phyloP scores from a whole-genome alignment of 1,140 invertebrate species.

The Episyrphus balteatus region DNA sequence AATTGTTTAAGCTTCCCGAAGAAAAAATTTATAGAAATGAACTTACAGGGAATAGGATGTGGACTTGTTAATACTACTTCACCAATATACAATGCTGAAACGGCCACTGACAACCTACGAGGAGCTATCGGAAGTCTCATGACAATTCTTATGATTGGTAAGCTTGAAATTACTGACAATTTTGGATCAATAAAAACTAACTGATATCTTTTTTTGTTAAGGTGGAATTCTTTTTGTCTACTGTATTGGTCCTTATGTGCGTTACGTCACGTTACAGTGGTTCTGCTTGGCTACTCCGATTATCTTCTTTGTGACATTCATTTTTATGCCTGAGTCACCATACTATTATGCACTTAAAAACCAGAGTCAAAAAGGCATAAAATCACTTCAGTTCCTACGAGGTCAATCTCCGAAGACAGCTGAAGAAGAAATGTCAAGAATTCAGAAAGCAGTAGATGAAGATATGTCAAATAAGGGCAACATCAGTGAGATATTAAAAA shows the following conservation, averaged over 20 bases:
- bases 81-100: constrained; percentile 77
- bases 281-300: constrained; percentile 47
- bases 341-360: constrained; percentile 52
- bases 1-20: too few species aligned
- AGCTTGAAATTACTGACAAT: not conserved
- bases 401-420: constrained; percentile 46
- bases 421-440: constrained; percentile 48
- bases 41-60: too few species aligned
- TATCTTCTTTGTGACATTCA: constrained; percentile 52
- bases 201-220: constrained; percentile 36
- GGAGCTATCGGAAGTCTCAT: constrained; percentile 65
- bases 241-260: constrained; percentile 50
- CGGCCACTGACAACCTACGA: constrained; percentile 56
- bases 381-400: constrained; percentile 53
- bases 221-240: constrained; percentile 64
- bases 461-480: constrained; percentile 41
- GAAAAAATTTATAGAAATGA: too few species aligned
- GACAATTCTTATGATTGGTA: constrained; percentile 45
- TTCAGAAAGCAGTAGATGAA: constrained; percentile 42
- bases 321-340: constrained; percentile 76
- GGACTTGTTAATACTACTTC: constrained; percentile 57
- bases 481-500: constrained; percentile 46
- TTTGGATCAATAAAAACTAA: not conserved
- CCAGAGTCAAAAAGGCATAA: constrained; percentile 48
- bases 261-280: constrained; percentile 50